Evolutionary conservation across 2,888 invertebrate genomes (phyloP).

Genomic region (Drosophila atroscutellata): DNA sequence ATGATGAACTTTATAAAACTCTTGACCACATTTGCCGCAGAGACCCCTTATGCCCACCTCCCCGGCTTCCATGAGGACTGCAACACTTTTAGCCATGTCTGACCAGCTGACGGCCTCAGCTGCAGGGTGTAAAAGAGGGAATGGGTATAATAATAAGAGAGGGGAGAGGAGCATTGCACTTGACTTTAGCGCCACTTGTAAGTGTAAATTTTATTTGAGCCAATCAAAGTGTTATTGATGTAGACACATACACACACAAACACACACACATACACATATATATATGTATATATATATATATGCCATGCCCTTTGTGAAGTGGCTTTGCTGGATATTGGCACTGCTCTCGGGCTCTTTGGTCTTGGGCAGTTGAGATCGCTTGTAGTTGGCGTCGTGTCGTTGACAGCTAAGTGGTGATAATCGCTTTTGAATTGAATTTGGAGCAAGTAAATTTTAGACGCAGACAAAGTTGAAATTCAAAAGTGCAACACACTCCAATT

Average conservation of each 20-base stretch:
- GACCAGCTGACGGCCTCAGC: slow-evolving; percentile 67
- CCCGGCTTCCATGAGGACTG: slow-evolving; percentile 7
- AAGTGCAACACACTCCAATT: slow-evolving; percentile 66
- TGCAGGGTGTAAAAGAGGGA: not conserved
- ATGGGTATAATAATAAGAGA: not conserved
- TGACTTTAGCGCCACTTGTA: slow-evolving; percentile 79
- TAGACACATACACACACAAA: slow-evolving; percentile 28
- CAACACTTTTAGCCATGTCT: slow-evolving; percentile 68
- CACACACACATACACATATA: slow-evolving; percentile 7
- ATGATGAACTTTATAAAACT: slow-evolving; percentile 77
- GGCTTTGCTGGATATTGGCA: slow-evolving; percentile 60
- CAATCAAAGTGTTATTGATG: slow-evolving; percentile 63
- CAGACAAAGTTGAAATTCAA: slow-evolving; percentile 74
- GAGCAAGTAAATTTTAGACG: slow-evolving; percentile 68
- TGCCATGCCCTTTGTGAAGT: slow-evolving; percentile 56
- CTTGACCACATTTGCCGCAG: slow-evolving; percentile 75
- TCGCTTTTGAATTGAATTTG: slow-evolving; percentile 80
- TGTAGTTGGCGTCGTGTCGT: slow-evolving; percentile 69
- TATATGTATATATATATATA: slow-evolving; percentile 4
- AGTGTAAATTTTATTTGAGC: slow-evolving; percentile 76
- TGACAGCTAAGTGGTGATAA: slow-evolving; percentile 81
- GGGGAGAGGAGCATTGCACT: slow-evolving; percentile 51
- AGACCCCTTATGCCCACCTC: slow-evolving; percentile 5
- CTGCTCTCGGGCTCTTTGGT: slow-evolving; percentile 27
- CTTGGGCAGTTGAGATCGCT: slow-evolving; percentile 37